Conservation (phyloP, 2,797 vertebrate species). For the Dermochelys coriacea region DNA sequence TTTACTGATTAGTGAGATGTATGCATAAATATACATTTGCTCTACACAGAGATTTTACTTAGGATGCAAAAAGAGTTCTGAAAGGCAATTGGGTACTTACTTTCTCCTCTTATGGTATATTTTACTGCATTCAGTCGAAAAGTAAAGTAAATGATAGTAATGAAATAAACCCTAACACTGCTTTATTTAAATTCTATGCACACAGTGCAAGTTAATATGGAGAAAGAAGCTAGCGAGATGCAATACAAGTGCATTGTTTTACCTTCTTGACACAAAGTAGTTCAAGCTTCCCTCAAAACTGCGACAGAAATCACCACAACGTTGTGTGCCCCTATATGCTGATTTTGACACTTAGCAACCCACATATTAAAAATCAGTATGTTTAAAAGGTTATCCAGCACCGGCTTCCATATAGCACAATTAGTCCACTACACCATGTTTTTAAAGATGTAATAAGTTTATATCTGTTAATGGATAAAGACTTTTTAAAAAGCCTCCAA, state of each 20-base stretch:
- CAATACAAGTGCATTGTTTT: not conserved
- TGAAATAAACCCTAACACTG: not conserved
- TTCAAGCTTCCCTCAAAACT: not conserved
- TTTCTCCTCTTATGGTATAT: not conserved
- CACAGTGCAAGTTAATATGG: not conserved
- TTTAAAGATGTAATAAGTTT: not conserved
- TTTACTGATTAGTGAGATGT: not conserved
- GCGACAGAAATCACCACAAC: not conserved
- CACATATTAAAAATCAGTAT: not conserved
- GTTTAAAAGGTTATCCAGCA: not conserved
- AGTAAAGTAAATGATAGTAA: not conserved
- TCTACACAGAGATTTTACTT: not conserved
- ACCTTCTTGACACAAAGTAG: rapidly evolving
- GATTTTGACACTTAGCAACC: not conserved
- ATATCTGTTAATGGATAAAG: not conserved
- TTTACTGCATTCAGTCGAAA: not conserved
- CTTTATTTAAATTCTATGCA: not conserved
- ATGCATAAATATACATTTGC: not conserved
- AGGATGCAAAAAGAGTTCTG: not conserved
- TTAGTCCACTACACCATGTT: not conserved
- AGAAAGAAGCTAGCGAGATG: not conserved
- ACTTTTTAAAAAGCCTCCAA: not conserved
- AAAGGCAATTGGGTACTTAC: not conserved
- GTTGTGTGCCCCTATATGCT: rapidly evolving
- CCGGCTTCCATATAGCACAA: not conserved